phyloP scores from a whole-genome alignment of 2,888 invertebrate genomes.

The Hesperia comma region DNA sequence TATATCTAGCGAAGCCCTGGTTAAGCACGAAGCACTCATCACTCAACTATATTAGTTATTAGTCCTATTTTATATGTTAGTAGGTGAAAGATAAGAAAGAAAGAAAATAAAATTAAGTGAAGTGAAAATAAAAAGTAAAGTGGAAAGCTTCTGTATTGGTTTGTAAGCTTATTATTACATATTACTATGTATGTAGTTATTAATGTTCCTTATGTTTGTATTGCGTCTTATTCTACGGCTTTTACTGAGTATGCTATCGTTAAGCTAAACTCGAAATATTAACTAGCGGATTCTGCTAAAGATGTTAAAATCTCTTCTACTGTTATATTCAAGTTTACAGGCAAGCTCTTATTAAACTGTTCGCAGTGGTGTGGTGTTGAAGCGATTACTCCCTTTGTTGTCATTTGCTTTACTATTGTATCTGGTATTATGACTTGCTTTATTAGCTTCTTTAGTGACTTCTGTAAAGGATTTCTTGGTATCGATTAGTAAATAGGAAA shows the following conservation, averaged over 20 bases:
- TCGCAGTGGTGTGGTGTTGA: conserved; percentile 36
- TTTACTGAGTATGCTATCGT: conserved; percentile 20
- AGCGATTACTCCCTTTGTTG: conserved; percentile 43
- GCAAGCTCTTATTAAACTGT: conserved; percentile 36
- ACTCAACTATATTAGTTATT: conserved; percentile 34
- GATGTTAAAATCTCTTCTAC: conserved; percentile 21
- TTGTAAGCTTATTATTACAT: conserved; percentile 38
- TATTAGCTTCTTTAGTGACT: conserved; percentile 20
- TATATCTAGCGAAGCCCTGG: conserved; percentile 49
- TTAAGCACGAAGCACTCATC: conserved; percentile 46
- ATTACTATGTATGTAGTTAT: background rate
- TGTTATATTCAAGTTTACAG: conserved; percentile 21
- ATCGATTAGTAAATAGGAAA: conserved; percentile 34
- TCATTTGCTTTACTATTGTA: conserved; percentile 35
- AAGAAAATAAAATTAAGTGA: conserved; percentile 26
- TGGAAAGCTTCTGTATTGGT: conserved; percentile 31
- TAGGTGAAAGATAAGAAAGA: conserved; percentile 11
- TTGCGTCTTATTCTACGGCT: conserved; percentile 28
- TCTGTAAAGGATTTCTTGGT: conserved; percentile 32
- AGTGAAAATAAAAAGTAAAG: conserved; percentile 38
- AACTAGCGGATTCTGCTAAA: conserved; percentile 24
- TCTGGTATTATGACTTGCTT: conserved; percentile 42
- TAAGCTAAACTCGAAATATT: conserved; percentile 15
- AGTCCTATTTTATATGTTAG: conserved; percentile 31
- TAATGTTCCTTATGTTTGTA: conserved; percentile 14